Percentiles rank a stretch among this genome's conserved stretches.
Evolutionary conservation across 2,113 vertebrate genomes (phyloP).

Genomic region (Aldabrachelys gigantea): DNA sequence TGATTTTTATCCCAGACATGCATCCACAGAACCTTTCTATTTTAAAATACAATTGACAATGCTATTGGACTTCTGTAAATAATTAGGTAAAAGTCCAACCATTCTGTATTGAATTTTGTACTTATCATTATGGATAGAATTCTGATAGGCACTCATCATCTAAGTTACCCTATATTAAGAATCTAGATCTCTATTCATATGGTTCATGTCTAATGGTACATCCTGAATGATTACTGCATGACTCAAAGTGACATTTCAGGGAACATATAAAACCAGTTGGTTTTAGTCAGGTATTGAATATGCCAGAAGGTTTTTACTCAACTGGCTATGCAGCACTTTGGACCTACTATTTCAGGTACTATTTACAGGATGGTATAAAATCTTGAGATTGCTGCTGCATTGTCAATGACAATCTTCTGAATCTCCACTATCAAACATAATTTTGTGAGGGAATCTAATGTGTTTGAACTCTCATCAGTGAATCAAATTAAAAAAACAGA

Average conservation of each 20-base stretch:
- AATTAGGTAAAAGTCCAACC: conserved; percentile 16
- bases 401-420: neutral
- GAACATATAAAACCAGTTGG: neutral
- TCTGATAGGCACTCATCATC: conserved; percentile 20
- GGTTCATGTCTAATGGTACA: neutral
- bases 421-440: neutral
- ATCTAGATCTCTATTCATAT: conserved; percentile 34
- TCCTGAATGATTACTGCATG: conserved; percentile 65
- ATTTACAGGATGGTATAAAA: neutral
- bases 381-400: neutral
- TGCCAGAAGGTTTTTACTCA: neutral
- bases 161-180: neutral
- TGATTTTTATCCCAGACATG: neutral
- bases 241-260: conserved; percentile 8
- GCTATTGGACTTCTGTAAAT: neutral
- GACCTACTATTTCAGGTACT: neutral
- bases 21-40: neutral
- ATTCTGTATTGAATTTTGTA: conserved; percentile 48
- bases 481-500: neutral
- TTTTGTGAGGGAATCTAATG: neutral
- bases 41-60: neutral
- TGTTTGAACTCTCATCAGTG: neutral
- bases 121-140: conserved; percentile 31
- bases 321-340: neutral
- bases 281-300: neutral